A percentile compares a stretch with the other conserved stretches of the same genome.
phyloP scores from a whole-genome alignment of 2,888 invertebrate species.

The Nowickia ferox region DNA sequence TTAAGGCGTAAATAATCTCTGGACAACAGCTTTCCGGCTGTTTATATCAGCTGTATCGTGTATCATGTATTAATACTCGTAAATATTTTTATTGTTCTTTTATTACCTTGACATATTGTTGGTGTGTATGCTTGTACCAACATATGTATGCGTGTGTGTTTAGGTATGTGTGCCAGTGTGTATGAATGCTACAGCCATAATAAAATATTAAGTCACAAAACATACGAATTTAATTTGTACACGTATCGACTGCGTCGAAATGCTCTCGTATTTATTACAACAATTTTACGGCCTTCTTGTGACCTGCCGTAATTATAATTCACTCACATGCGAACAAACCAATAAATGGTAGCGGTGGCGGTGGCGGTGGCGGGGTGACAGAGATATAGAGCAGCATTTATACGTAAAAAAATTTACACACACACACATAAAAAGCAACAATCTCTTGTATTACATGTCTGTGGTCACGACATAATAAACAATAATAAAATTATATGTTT shows the following conservation, averaged over 20 bases:
- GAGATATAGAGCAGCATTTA: conserved; percentile 21
- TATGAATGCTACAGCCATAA: conserved; percentile 20
- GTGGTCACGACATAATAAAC: conserved; percentile 61
- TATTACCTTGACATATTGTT: conserved; percentile 49
- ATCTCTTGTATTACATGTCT: conserved; percentile 33
- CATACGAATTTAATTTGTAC: conserved; percentile 49
- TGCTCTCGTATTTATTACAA: neutral
- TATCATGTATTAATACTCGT: conserved; percentile 44
- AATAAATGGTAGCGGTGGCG: neutral
- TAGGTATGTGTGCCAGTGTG: neutral
- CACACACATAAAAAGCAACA: neutral
- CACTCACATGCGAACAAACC: conserved; percentile 29
- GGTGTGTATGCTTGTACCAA: neutral
- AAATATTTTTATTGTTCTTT: conserved; percentile 49
- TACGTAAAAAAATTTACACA: neutral
- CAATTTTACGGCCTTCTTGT: conserved; percentile 51
- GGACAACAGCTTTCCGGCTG: neutral
- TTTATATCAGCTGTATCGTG: conserved; percentile 1
- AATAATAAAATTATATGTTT: conserved; percentile 58
- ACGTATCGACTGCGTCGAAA: conserved; percentile 40
- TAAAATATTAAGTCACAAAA: conserved; percentile 35
- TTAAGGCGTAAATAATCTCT: conserved; percentile 34
- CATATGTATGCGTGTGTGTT: neutral
- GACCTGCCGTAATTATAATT: conserved; percentile 59
- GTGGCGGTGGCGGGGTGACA: neutral